Evolutionary conservation across 2,113 vertebrate species (phyloP), one percentile per base, ranked within the genome.

Genomic region (Rattus rattus): DNA sequence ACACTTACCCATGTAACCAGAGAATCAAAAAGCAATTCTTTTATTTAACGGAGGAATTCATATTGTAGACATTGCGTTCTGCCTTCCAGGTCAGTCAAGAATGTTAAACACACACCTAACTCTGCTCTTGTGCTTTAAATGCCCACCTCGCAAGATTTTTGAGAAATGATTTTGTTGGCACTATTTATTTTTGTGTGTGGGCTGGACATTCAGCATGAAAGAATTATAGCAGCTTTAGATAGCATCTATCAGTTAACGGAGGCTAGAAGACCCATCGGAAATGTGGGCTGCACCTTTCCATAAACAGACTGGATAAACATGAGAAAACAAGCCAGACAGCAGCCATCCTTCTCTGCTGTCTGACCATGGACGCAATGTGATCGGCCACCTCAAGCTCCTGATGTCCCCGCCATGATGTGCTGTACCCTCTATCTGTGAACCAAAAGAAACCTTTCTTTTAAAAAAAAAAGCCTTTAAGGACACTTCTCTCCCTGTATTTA

Each of bases 11-110:
- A 59, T 70, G 79, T 67, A 79, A 79, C 24, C 49, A 91, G 30
- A 69, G 33, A 91, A 79, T 86, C 80, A 94, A 92, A 88, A 84
- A 80, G 33, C 33, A 93, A 76, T n/a, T 65, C 47, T 94, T 89
- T 94, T 91, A 81, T 63, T 54, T 94, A 63, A 88, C 54, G 4
- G n/a, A 75, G 33, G 26, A 87, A 26, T 69, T 69, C 43, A 63
- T 89, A 59, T 36, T 81, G 9, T 81, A 90, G 91, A 73, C 73
- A 24, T 11, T 11, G n/a, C 86, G 22, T 76, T 36, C 90, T 12
- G 73, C 59, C 94, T 95, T 92, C 43, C 43, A 94, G 75, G 88
- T 85, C 81, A 94, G 59, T 52, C 67, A 94, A 56, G 22, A 52
- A 92, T 77, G 70, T 93, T 65, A 92, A 87, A 91, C 22, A 14